Evolutionary conservation across 2,113 vertebrate species (phyloP).

Genomic region (Sinocyclocheilus anophthalmus): DNA sequence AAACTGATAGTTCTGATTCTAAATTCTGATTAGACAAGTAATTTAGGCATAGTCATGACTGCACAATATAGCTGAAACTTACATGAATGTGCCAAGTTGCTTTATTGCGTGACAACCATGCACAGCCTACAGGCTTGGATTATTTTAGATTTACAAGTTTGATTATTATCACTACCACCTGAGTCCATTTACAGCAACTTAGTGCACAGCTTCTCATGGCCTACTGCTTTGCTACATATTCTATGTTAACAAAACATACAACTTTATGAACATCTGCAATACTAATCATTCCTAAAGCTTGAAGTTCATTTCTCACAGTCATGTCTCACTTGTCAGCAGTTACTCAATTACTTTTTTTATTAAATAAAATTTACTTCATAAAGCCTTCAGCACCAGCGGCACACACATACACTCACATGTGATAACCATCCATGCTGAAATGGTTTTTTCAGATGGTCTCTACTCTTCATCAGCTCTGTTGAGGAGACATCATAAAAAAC

Average conservation of each 20-base stretch:
- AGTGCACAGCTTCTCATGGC: not conserved
- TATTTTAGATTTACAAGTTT: conserved; percentile 3
- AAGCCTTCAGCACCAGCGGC: conserved; percentile 8
- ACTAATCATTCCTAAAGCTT: not conserved
- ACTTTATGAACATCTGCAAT: conserved; percentile 25
- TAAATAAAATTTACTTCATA: conserved; percentile 13
- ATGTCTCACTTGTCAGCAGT: conserved; percentile 5
- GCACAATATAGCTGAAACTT: not conserved
- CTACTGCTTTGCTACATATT: not conserved
- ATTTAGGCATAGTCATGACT: not conserved
- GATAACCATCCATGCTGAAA: conserved; percentile 13
- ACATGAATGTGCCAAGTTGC: not conserved
- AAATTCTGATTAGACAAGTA: not conserved
- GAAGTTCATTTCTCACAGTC: conserved; percentile 8
- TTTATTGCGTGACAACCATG: not conserved
- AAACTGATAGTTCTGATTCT: not conserved
- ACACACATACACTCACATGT: not conserved
- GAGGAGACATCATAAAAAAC: not conserved
- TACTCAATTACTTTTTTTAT: not conserved
- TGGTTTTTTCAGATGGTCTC: conserved; percentile 31
- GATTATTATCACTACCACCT: not conserved
- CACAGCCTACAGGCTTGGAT: not conserved
- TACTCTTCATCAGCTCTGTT: conserved; percentile 35
- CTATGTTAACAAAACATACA: not conserved
- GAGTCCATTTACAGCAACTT: not conserved